These are phyloP conservation scores for Montipora cactus DNA, from an alignment of 64 coral and sea anemone genomes.

Conservation along the genomic window DNA sequence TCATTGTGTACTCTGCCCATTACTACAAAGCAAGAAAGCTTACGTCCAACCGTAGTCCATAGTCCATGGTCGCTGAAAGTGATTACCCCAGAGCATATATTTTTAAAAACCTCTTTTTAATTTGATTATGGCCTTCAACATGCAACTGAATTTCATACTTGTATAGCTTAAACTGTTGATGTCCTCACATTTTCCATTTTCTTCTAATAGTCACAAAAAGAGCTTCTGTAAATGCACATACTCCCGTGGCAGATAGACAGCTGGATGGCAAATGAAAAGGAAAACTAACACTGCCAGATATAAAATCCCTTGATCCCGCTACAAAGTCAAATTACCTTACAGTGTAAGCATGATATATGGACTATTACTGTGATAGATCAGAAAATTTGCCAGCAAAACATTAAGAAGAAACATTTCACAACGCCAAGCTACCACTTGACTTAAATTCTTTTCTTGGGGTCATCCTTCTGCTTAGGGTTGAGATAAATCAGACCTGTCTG, in stretches of 20 bases:
- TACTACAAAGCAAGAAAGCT: too few relatives aligned
- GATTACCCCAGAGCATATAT: too few relatives aligned
- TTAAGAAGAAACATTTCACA: neutral
- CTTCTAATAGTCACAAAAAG: neutral
- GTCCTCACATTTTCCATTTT: neutral
- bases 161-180: neutral
- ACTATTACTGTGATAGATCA: neutral
- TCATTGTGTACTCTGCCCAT: too few relatives aligned
- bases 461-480: neutral
- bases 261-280: neutral
- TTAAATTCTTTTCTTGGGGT: neutral
- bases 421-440: neutral
- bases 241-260: neutral
- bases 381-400: neutral
- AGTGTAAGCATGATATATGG: neutral
- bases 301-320: neutral
- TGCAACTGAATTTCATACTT: neutral
- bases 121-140: too few relatives aligned
- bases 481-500: neutral
- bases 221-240: neutral
- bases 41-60: too few relatives aligned
- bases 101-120: too few relatives aligned
- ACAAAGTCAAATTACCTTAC: conserved; percentile 4
- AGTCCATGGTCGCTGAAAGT: neutral
- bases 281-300: conserved; percentile 1